Base-by-base conservation (phyloP, 2,113 vertebrate species). In the Todiramphus saurophagus region DNA sequence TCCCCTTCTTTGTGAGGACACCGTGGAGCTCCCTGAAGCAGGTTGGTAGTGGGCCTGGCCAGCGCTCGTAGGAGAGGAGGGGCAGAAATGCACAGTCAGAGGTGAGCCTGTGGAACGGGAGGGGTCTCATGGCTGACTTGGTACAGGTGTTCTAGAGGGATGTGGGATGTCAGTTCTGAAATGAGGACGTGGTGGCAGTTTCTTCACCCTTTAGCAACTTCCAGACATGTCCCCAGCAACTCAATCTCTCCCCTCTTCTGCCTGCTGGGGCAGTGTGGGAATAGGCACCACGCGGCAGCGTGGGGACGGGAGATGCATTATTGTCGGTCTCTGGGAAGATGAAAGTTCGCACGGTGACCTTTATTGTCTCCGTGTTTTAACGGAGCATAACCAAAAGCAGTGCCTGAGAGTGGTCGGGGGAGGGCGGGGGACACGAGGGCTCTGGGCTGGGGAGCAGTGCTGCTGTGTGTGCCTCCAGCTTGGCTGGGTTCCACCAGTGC, bases 401-500 rank as follows among this genome's bases (percentile, higher is more conserved):
- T 13, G 33, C 14, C 60, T 62, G 50, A 19, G 75, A 6, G 46
- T 48, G 13, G 39, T 66, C 33, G 48, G 87, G 64, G 5, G 35
- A 76, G 33, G 30, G 59, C 28, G 39, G 24, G 24, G 11, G 39
- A 25, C 56, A 5, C 3, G 17, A 55, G 76, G 76, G 83, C 67
- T 80, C 70, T 10, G 13, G 59, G n/a, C 14, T 53, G 46, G 39
- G 46, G 15, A 53, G 21, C 1, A 0, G n/a, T 62, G 30, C 70
- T 62, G 73, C 77, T 33, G 19, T 56, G 56, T 1, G 2, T 5
- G 27, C 3, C 5, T 64, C 31, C 31, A 53, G 1, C 37, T 11
- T 43, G 62, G 28, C 50, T 76, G 0, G 0, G 0, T 37, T 66
- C 23, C 1, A 2, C 11, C 10, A 1, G n/a, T 64, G 39, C 16